Base-by-base conservation (phyloP, 2,888 invertebrate species). In the Megalurothrips usitatus region DNA sequence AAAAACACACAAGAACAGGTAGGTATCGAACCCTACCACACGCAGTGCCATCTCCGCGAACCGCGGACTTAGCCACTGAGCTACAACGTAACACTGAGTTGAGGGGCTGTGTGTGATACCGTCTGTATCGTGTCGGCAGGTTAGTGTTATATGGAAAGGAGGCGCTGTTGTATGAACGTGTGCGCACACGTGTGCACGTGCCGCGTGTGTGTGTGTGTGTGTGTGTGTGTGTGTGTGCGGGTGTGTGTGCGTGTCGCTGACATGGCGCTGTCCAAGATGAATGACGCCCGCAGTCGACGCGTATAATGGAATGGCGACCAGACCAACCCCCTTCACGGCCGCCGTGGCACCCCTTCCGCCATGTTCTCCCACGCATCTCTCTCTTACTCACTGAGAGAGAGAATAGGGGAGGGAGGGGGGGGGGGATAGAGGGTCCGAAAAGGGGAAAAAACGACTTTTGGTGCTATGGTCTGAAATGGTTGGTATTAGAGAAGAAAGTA, bases 191-290 rank as follows among this genome's bases (percentile, higher is more conserved):
- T 58, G 58, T 58, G 58, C 14, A 17, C 14, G 58, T 58, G 14
- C n/a, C n/a, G n/a, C 14, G 58, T 58, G 19, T 58, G 58, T 58
- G 58, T 58, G 58, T 58, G 17, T 58, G 17, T 6, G 68, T 3
- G 26, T 26, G 68, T 26, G 26, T 23, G n/a, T 23, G 68, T 68
- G 68, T 68, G 68, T 68, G 23, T 68, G 68, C 11, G 6, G 6
- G 68, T 75, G 68, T 75, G 68, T 75, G 68, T 75, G 26, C 23
- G 68, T 75, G 68, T 26, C 26, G 68, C 68, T 75, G 68, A 75
- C 68, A 75, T 75, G 68, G 68, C 68, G 68, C 68, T 75, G 68
- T 75, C 68, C 68, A 75, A 75, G 68, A 75, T 26, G 68, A 75
- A 75, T 75, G 68, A 75, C 68, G 68, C 68, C 34, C 68, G 68